Evolutionary conservation across 2,888 invertebrate species (phyloP), one percentile per base, ranked within the genome.

Genomic region (Brachypterus glaber): DNA sequence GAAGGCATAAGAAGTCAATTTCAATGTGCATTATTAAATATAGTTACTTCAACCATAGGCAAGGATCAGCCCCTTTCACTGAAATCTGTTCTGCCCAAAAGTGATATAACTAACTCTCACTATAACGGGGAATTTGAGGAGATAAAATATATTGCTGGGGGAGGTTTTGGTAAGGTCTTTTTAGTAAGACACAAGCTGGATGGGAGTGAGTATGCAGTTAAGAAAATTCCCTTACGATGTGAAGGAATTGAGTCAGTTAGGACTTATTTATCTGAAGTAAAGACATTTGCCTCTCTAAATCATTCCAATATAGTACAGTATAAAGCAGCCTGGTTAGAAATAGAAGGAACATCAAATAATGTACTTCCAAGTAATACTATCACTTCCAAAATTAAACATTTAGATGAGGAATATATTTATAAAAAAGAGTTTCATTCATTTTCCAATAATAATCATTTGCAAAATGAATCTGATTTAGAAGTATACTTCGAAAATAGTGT

Each of bases 281-380:
- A 84, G 64, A 82, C 83, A 2, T 73, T 87, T 47, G 86, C 88
- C 0, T 77, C 76, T 53, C 65, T 87, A 16, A 80, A 82, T 55
- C 87, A 87, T 65, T 73, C 77, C 0, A 85, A 87, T 58, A 82
- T 88, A 45, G 84, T 88, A 3, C 77, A 82, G 14, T 88, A 87
- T 54, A 86, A 87, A 67, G 80, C 80, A 0, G 86, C 87, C 0
- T 88, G 88, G 88, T 63, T 87, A 17, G 87, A 87, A 61, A 68
- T 76, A 44, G 71, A 72, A 44, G 68, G 68, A 0, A 67, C 59
- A 12, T 51, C 65, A 2, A 67, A 66, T 36, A 67, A 66, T 53
- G 67, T 64, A 44, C 54, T 57, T 11, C 57, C 61, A 35, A 65
- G 65, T 17, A 15, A 25, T 30, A 39, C 43, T n/a, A 44, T 47